Conservation (phyloP, 2,113 vertebrate genomes). For the Psilopsiagon aurifrons region DNA sequence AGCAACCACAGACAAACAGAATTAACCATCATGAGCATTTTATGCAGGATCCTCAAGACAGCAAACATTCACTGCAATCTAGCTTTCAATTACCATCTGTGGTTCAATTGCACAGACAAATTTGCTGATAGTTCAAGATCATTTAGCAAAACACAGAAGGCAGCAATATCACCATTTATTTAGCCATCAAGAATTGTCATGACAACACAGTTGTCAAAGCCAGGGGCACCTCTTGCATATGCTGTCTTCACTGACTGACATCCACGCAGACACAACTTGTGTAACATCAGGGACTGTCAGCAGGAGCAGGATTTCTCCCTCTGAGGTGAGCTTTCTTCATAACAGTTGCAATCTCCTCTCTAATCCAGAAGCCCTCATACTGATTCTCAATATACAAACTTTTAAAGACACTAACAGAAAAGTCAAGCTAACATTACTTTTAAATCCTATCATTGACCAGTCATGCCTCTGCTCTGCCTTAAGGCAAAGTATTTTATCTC, state of each 20-base stretch:
- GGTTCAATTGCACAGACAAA: background rate
- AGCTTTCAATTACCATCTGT: background rate
- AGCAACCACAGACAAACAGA: background rate
- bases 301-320: background rate
- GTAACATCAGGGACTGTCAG: background rate
- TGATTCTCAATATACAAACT: background rate
- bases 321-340: background rate
- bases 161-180: background rate
- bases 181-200: background rate
- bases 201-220: background rate
- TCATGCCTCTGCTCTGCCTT: background rate
- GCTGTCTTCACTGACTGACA: background rate
- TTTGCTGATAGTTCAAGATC: accelerated
- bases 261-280: too few species aligned
- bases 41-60: background rate
- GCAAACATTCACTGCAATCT: background rate
- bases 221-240: background rate
- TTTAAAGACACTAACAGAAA: background rate
- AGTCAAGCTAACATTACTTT: background rate
- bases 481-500: background rate
- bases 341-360: background rate
- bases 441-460: background rate
- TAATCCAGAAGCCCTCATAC: background rate
- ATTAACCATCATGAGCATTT: background rate
- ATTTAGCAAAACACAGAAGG: background rate